Conservation (phyloP, 2,113 vertebrate genomes). For the Tylochromis polylepis region DNA sequence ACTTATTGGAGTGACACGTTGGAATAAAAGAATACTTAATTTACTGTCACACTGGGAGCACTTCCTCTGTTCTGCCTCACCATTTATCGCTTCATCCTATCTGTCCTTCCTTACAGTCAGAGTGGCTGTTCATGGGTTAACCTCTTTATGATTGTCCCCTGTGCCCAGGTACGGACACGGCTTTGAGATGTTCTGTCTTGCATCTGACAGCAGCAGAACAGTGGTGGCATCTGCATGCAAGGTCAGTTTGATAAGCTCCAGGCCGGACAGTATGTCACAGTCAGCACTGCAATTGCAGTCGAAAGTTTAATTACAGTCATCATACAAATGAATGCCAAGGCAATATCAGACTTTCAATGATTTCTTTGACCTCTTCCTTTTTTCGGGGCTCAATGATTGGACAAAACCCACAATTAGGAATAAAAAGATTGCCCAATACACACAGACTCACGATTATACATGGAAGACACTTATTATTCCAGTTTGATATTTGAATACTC, state of each 20-base stretch:
- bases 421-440: neutral
- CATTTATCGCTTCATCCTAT: neutral
- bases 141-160: neutral
- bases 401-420: neutral
- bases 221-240: slow-evolving; percentile 93
- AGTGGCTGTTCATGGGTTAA: neutral
- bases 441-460: neutral
- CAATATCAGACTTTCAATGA: neutral
- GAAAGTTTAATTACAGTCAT: neutral
- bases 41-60: neutral
- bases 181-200: slow-evolving; percentile 93
- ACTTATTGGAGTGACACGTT: neutral
- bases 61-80: neutral
- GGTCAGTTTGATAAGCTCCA: slow-evolving; percentile 76
- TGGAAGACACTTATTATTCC: neutral
- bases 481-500: neutral
- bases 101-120: neutral
- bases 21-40: slow-evolving; percentile 11
- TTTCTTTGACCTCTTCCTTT: neutral
- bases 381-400: neutral
- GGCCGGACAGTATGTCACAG: slow-evolving; percentile 53
- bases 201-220: slow-evolving; percentile 80
- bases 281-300: neutral
- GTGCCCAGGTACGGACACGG: slow-evolving; percentile 90
- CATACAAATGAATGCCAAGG: neutral